A percentile compares a stretch with the other conserved stretches of the same genome.
phyloP scores from a whole-genome alignment of 2,797 vertebrate genomes.

The Xenops minutus region DNA sequence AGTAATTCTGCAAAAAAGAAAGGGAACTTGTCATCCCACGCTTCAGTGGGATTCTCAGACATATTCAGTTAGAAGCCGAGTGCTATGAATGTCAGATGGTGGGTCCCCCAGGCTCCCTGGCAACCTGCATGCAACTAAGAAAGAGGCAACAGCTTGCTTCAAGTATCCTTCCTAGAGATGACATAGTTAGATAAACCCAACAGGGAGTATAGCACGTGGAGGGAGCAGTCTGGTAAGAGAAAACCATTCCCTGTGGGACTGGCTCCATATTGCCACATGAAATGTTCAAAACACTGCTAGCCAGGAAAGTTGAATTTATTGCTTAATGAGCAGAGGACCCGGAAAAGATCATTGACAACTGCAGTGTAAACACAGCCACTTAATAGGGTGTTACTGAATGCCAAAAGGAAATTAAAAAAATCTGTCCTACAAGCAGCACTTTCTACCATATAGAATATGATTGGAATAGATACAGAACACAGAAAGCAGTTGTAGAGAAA shows the following conservation, averaged over 20 bases:
- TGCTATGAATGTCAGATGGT: slow-evolving; percentile 63
- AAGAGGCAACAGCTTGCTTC: slow-evolving; percentile 68
- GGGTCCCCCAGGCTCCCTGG: slow-evolving; percentile 69
- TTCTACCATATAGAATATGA: slow-evolving; percentile 34
- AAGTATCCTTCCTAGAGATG: slow-evolving; percentile 61
- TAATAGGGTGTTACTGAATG: slow-evolving; percentile 55
- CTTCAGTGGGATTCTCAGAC: slow-evolving; percentile 57
- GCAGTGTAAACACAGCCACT: slow-evolving; percentile 59
- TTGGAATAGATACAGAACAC: slow-evolving; percentile 29
- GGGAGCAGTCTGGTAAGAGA: slow-evolving; percentile 60
- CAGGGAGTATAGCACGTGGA: slow-evolving; percentile 57
- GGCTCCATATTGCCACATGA: slow-evolving; percentile 48
- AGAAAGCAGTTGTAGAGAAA: slow-evolving; percentile 47
- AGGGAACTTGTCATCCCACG: slow-evolving; percentile 21
- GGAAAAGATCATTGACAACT: slow-evolving; percentile 63
- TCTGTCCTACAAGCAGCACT: slow-evolving; percentile 42
- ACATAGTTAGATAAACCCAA: slow-evolving; percentile 68
- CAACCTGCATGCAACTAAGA: slow-evolving; percentile 51
- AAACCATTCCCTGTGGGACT: slow-evolving; percentile 58
- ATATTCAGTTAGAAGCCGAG: slow-evolving; percentile 22
- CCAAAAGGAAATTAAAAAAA: slow-evolving; percentile 63
- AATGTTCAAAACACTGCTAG: slow-evolving; percentile 56
- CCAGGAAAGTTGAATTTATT: slow-evolving; percentile 63
- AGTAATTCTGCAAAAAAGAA: slow-evolving; percentile 14
- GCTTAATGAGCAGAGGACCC: slow-evolving; percentile 63